Conservation (phyloP, 2,113 vertebrate genomes). For the Halichoerus grypus region DNA sequence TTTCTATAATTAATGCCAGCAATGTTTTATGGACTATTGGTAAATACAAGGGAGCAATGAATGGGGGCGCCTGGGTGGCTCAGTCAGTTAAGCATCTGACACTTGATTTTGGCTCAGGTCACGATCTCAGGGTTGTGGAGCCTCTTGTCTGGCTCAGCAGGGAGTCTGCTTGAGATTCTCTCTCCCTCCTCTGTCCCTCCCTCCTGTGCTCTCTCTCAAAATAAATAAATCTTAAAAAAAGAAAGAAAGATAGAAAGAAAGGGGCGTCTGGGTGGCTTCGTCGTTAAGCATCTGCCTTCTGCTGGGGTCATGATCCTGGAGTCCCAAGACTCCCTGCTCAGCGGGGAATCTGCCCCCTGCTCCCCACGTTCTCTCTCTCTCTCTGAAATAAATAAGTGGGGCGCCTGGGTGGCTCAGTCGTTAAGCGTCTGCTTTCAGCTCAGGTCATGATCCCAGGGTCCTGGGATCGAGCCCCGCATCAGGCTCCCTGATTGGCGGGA, state of each 20-base stretch:
- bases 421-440: too few relatives aligned
- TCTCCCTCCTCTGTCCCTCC: neutral
- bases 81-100: neutral
- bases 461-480: too few relatives aligned
- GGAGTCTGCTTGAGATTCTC: neutral
- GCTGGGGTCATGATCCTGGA: neutral
- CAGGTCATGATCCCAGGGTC: too few relatives aligned
- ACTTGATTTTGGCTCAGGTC: neutral
- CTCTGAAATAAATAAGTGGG: neutral
- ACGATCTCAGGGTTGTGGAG: neutral
- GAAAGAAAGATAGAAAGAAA: neutral
- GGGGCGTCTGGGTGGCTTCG: neutral
- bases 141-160: neutral
- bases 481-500: too few relatives aligned
- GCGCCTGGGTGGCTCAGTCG: too few relatives aligned
- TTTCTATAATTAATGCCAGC: slow-evolving; percentile 34
- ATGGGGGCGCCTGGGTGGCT: neutral
- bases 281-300: neutral
- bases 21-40: slow-evolving; percentile 36
- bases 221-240: neutral
- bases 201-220: neutral
- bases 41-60: neutral
- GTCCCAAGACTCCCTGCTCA: neutral
- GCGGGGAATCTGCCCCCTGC: neutral
- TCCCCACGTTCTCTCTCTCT: neutral